These are phyloP conservation scores for Turritopsis dohrnii DNA, from an alignment of 30 jellyfish, hydroid and myxozoan species.

Conservation along the genomic window DNA sequence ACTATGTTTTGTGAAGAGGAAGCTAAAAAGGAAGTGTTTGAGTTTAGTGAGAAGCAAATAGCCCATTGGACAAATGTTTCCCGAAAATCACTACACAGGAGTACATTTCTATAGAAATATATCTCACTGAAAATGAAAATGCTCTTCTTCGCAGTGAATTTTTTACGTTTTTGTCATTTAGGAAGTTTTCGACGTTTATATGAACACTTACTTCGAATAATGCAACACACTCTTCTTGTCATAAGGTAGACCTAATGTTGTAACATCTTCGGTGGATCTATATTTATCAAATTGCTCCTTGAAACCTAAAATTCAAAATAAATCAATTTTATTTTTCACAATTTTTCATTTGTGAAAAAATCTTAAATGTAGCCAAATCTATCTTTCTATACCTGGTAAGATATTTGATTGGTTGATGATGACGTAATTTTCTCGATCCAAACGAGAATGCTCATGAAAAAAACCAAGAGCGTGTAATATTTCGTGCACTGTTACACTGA, in stretches of 20 bases:
- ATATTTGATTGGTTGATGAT: not conserved
- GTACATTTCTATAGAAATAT: too few species aligned
- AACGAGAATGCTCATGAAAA: slow-evolving; percentile 4
- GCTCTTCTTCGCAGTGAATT: too few species aligned
- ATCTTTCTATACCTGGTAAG: not conserved
- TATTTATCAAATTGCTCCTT: not conserved
- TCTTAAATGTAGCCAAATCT: too few species aligned
- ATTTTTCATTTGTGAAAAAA: too few species aligned
- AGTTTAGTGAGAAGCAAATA: too few species aligned
- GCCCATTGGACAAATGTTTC: too few species aligned
- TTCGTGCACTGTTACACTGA: slow-evolving; percentile 2
- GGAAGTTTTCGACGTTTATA: too few species aligned
- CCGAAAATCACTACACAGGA: too few species aligned
- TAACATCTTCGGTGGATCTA: not conserved
- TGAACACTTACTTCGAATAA: not conserved
- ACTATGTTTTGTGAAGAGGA: not conserved
- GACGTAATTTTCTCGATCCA: slow-evolving; percentile 12
- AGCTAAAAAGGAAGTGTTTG: not conserved
- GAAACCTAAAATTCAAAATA: not conserved
- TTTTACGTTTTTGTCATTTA: too few species aligned
- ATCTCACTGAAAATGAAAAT: too few species aligned
- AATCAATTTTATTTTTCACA: not conserved
- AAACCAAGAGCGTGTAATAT: slow-evolving; percentile 2
- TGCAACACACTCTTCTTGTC: slow-evolving; percentile 6
- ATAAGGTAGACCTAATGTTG: slow-evolving; percentile 6